Base-by-base conservation (phyloP, 2,797 vertebrate genomes). In the Oryzias dopingdopingensis region DNA sequence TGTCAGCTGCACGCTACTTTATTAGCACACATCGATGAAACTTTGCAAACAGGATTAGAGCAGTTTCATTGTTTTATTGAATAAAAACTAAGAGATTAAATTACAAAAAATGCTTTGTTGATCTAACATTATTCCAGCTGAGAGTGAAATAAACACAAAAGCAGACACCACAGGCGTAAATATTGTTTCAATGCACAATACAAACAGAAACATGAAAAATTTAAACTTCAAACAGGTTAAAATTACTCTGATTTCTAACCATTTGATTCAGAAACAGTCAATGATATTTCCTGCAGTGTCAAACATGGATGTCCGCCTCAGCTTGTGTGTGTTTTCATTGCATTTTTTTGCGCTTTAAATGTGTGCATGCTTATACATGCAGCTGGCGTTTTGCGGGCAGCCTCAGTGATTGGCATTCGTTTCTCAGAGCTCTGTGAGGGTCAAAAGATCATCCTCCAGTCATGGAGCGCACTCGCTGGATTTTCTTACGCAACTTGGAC, bases 391-490 rank as follows among this genome's bases (percentile, higher is more conserved):
- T 43, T 22, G 4, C 10, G 4, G 23, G 26, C 20, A 13, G 18
- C 14, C 50, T 45, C 40, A 29, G 20, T 40, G n/a, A 50, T 62
- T 50, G 16, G n/a, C 24, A 2, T n/a, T 6, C 5, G 26, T 54
- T 24, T 58, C 53, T 57, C 51, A 6, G 41, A 22, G 15, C 41
- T 50, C 46, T 14, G 16, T 44, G 22, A 14, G 41, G 58, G 63
- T 57, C 51, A 52, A 47, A n/a, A 45, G 55, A 59, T 65, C 57
- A 53, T 49, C 45, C 62, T 59, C 24, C 42, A 47, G 53, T 65
- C 59, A 24, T 60, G 43, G 13, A 55, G 57, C 58, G 50, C 42
- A 42, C 44, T 51, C 24, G 32, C 17, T 59, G 15, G 18, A 29
- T 59, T 42, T 49, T 42, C 48, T 62, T 67, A 67, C 55, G 61